Percentiles rank a stretch among this genome's conserved stretches.
Conservation (phyloP, 2,113 vertebrate species). For the Bufo gargarizans region DNA sequence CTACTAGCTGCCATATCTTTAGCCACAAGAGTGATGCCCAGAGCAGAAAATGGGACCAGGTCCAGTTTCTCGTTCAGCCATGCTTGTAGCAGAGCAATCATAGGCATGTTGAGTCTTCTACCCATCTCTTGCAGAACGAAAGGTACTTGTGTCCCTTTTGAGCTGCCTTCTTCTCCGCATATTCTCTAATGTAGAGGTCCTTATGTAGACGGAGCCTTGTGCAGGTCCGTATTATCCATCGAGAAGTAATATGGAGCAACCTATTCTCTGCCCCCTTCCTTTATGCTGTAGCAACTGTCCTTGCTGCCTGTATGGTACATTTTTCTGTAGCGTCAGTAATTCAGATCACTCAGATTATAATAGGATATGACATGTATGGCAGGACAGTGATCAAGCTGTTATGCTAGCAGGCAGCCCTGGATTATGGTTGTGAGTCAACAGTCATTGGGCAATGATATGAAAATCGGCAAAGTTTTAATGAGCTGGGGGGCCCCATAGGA, state of each 20-base stretch:
- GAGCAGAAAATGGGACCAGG: not conserved
- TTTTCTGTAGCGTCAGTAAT: not conserved
- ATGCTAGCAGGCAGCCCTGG: not conserved
- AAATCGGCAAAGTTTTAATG: too few species aligned
- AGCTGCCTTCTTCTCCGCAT: not conserved
- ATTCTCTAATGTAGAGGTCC: not conserved
- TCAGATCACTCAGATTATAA: too few species aligned
- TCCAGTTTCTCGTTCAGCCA: not conserved
- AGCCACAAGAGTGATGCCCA: too few species aligned
- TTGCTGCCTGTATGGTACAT: not conserved
- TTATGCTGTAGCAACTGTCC: fast-evolving
- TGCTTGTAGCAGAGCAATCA: not conserved
- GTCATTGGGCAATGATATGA: not conserved
- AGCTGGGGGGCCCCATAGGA: not conserved
- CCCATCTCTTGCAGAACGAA: not conserved
- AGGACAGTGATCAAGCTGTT: not conserved
- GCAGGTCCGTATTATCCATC: not conserved
- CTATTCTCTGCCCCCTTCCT: not conserved
- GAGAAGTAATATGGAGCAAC: not conserved
- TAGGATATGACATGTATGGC: not conserved
- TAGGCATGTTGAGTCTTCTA: not conserved
- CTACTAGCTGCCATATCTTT: not conserved
- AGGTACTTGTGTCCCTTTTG: not conserved
- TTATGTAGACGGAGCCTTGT: not conserved
- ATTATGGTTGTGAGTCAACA: not conserved